Conservation (phyloP, 2,888 invertebrate genomes). For the Amiota communis region DNA sequence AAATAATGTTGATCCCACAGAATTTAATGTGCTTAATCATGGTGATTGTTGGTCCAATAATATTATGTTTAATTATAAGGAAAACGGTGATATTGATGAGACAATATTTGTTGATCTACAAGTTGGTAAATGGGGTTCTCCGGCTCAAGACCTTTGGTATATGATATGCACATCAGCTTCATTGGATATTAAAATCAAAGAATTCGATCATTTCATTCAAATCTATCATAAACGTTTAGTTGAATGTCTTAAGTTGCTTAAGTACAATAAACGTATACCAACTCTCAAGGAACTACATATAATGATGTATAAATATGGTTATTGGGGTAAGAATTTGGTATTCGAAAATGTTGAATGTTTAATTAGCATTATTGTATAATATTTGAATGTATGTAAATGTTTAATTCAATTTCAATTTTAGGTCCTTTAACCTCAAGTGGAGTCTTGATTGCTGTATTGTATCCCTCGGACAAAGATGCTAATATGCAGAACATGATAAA, state of each 20-base stretch:
- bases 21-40: slow-evolving; percentile 68
- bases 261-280: slow-evolving; percentile 61
- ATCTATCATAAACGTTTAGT: slow-evolving; percentile 63
- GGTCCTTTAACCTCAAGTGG: slow-evolving; percentile 53
- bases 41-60: slow-evolving; percentile 69
- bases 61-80: slow-evolving; percentile 63
- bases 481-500: slow-evolving; percentile 55
- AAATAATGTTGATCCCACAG: slow-evolving; percentile 47
- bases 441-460: slow-evolving; percentile 48
- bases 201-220: slow-evolving; percentile 65
- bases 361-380: slow-evolving; percentile 11
- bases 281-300: slow-evolving; percentile 60
- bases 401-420: slow-evolving; percentile 49
- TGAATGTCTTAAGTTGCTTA: slow-evolving; percentile 57
- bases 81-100: slow-evolving; percentile 49
- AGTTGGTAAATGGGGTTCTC: slow-evolving; percentile 64
- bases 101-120: slow-evolving; percentile 65
- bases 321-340: slow-evolving; percentile 54
- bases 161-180: slow-evolving; percentile 59
- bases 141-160: slow-evolving; percentile 66
- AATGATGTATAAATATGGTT: slow-evolving; percentile 58
- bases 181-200: slow-evolving; percentile 57
- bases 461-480: slow-evolving; percentile 62
- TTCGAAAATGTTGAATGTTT: background rate
- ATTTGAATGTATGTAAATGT: background rate